Evolutionary conservation across 2,113 vertebrate species (phyloP).

Genomic region (Petrocephalus zakoni): DNA sequence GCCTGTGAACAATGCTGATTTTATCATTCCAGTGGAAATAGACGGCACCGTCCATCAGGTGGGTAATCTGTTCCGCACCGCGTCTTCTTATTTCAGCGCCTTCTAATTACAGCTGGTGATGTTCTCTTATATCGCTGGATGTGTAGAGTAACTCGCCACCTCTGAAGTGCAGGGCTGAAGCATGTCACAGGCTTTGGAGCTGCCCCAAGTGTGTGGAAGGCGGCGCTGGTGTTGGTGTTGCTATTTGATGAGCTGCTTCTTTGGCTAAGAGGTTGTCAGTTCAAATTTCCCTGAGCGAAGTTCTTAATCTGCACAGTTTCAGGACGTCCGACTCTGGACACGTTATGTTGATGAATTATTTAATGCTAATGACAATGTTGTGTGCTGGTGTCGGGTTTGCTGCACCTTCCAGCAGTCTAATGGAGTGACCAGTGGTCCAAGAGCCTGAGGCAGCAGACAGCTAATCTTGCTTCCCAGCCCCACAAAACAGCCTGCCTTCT

Average conservation of each 20-base stretch:
- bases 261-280: background rate
- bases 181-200: background rate
- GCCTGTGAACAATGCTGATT: constrained; percentile 88
- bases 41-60: constrained; percentile 87
- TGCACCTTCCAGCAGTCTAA: constrained; percentile 38
- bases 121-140: background rate
- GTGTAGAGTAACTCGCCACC: background rate
- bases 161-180: background rate
- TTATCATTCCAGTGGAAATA: constrained; percentile 90
- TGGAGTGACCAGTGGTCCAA: constrained; percentile 41
- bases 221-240: background rate
- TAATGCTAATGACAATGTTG: background rate
- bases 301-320: background rate
- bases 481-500: background rate
- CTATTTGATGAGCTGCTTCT: background rate
- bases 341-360: background rate
- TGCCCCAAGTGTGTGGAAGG: background rate
- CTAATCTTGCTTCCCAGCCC: background rate
- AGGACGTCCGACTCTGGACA: background rate
- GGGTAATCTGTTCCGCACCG: constrained; percentile 27
- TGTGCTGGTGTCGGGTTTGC: background rate
- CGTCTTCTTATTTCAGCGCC: background rate
- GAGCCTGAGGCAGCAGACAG: background rate
- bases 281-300: constrained; percentile 3
- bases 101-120: background rate